Percentiles rank a stretch among this genome's conserved stretches.
Conservation (phyloP, 2,113 vertebrate species). For the Marcusenius ussheri region DNA sequence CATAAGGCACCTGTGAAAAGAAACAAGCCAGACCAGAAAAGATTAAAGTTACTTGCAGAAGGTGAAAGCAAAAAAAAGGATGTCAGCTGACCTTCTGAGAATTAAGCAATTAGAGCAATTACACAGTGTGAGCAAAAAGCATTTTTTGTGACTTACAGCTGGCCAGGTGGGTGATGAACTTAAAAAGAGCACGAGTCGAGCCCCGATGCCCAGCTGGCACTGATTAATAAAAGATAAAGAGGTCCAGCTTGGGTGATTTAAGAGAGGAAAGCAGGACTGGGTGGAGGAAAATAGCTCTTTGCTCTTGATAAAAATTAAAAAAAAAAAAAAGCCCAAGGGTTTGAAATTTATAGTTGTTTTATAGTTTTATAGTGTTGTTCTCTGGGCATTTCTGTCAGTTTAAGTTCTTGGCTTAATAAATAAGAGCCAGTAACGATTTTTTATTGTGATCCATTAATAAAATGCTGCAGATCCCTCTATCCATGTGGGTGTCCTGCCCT, state of each 20-base stretch:
- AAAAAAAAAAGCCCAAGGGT: neutral
- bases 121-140: neutral
- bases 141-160: neutral
- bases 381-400: neutral
- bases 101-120: neutral
- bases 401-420: neutral
- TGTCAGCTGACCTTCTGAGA: neutral
- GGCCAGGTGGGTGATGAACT: neutral
- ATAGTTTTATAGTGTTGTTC: neutral
- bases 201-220: neutral
- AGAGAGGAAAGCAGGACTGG: neutral
- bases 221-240: neutral
- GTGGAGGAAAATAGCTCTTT: neutral
- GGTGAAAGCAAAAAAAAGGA: neutral
- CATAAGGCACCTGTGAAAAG: neutral
- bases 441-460: neutral
- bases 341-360: neutral
- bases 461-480: neutral
- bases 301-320: neutral
- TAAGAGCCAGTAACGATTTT: neutral
- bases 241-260: neutral
- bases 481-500: neutral
- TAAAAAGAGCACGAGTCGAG: neutral
- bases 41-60: neutral
- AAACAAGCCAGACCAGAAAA: neutral